Evolutionary conservation across 2,888 invertebrate species (phyloP).

Genomic region (Argyresthia albistria): DNA sequence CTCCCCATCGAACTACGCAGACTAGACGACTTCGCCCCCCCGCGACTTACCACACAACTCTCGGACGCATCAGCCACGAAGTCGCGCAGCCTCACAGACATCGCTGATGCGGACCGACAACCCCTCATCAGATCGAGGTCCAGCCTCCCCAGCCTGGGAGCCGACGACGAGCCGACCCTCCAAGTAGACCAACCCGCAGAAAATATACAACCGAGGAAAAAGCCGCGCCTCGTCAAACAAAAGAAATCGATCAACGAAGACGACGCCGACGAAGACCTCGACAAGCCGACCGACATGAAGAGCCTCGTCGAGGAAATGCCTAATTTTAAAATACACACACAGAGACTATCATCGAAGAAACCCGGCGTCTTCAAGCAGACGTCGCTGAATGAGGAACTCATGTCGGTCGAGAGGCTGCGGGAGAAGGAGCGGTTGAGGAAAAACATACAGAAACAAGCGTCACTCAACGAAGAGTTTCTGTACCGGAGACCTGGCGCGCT

Average conservation of each 20-base stretch:
- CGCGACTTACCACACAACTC: slow-evolving; percentile 51
- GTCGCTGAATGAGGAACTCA: slow-evolving; percentile 90
- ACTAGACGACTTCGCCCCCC: slow-evolving; percentile 74
- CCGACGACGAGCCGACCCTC: slow-evolving; percentile 36
- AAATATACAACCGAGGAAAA: slow-evolving; percentile 69
- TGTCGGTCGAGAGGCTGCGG: slow-evolving; percentile 87
- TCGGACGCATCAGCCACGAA: slow-evolving; percentile 77
- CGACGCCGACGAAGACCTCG: slow-evolving; percentile 75
- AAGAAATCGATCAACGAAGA: slow-evolving; percentile 88
- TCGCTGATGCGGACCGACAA: slow-evolving; percentile 81
- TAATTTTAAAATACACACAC: slow-evolving; percentile 73
- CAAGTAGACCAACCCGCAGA: slow-evolving; percentile 34
- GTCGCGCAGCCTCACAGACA: slow-evolving; percentile 88
- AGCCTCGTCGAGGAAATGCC: slow-evolving; percentile 76
- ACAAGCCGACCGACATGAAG: slow-evolving; percentile 80
- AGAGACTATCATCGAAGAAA: slow-evolving; percentile 55
- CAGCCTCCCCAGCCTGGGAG: slow-evolving; percentile 79
- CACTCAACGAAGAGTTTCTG: slow-evolving; percentile 89
- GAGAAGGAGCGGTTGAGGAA: slow-evolving; percentile 87
- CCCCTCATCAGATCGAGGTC: slow-evolving; percentile 82
- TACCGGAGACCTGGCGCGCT: slow-evolving; percentile 77
- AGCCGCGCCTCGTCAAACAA: slow-evolving; percentile 87
- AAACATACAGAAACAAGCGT: slow-evolving; percentile 91
- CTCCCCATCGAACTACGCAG: slow-evolving; percentile 90
- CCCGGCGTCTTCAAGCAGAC: slow-evolving; percentile 84